Evolutionary conservation across 2,888 invertebrate species (phyloP), one percentile per base, ranked within the genome.

Genomic region (Drosophila nr. medialis): DNA sequence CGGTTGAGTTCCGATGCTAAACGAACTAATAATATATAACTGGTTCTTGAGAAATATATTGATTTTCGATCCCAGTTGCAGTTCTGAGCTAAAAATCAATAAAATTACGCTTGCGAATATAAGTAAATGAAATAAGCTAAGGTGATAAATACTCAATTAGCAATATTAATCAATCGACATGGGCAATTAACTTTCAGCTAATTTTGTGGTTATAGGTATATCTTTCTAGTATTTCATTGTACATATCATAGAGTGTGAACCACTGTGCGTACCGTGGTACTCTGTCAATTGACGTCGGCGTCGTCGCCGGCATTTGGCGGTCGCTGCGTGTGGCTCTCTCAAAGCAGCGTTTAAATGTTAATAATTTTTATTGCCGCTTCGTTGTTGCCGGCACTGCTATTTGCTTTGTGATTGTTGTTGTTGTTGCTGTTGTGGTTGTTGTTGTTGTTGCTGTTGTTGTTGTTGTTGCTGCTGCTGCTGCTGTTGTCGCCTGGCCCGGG

Each of bases 291-390:
- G 77, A 55, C 36, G 64, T 10, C 48, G 55, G 27, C 66, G 32
- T 21, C 21, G 51, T 18, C 54, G 24, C 13, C 48, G 51, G 32
- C 69, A 29, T 70, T 66, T 86, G 67, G 55, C 72, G 73, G 68
- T 71, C 75, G 66, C 74, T 77, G 83, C 69, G 82, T 89, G 87
- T 87, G 87, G 85, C 71, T 73, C 67, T 77, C 77, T 65, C 70
- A 72, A 80, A 86, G 81, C 89, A 86, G 75, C 70, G 90, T 83
- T 90, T 86, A 90, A 86, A 90, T 89, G 90, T 89, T 90, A 89
- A 86, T 86, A 86, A 86, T 86, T 86, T 90, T 89, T 81, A 90
- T 86, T 87, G 86, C 83, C 70, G 73, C 73, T 77, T 61, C 64
- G 76, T 60, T 71, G 83, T 83, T 76, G 83, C 68, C 68, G 69